Evolutionary conservation across 53 echinoderm and acorn worm genomes (phyloP).

Genomic region (Crossaster papposus): DNA sequence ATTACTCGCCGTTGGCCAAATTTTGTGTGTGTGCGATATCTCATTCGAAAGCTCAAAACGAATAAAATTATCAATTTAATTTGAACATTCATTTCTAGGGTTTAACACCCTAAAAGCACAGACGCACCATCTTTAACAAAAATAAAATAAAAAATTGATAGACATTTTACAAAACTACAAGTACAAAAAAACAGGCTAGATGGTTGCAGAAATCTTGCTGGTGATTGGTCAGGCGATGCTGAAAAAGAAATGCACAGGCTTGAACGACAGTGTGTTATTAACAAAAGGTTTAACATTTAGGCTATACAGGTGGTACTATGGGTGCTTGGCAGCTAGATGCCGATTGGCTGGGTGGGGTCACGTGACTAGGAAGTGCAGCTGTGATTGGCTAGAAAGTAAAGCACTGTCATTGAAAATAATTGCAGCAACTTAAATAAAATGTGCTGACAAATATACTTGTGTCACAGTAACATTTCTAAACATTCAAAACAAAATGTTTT

Average conservation of each 20-base stretch:
- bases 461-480: no score
- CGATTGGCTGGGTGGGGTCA: constrained; percentile 36
- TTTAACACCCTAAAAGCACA: no score
- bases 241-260: constrained; percentile 3
- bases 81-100: no score
- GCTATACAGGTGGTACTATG: constrained; percentile 3
- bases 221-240: constrained; percentile 41
- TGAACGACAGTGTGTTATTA: background rate
- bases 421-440: background rate
- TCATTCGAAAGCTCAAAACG: no score
- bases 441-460: background rate
- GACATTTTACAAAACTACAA: background rate
- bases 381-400: constrained; percentile 31
- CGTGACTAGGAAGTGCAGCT: constrained; percentile 32
- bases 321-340: constrained; percentile 17
- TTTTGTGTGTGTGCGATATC: no score
- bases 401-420: background rate
- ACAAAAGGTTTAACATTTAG: background rate
- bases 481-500: no score
- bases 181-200: background rate
- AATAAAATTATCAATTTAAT: no score
- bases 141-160: no score
- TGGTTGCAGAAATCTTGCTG: background rate
- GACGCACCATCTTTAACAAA: no score
- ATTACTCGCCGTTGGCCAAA: no score